These are phyloP conservation scores for Hirudinaria manillensis DNA, from an alignment of 2,888 invertebrate genomes.

Conservation along the genomic window DNA sequence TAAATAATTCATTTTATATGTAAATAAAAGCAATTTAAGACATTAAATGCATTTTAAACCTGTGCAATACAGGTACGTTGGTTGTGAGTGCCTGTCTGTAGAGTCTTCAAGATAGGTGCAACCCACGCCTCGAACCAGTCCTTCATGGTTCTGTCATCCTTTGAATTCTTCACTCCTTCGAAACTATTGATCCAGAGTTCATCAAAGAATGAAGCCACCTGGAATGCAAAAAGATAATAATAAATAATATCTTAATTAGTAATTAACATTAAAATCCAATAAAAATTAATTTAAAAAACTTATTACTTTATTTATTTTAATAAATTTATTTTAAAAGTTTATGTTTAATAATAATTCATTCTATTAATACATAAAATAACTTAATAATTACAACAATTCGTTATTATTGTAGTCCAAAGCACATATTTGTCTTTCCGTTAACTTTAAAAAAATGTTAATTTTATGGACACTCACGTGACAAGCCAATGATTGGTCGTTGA, in stretches of 20 bases:
- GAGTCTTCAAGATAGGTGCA: slow-evolving; percentile 47
- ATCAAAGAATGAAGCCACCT: slow-evolving; percentile 60
- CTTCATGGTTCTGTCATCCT: slow-evolving; percentile 42
- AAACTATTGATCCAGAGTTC: slow-evolving; percentile 58
- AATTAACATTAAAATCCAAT: not conserved
- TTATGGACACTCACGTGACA: slow-evolving; percentile 52
- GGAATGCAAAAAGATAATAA: not conserved
- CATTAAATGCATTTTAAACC: slow-evolving; percentile 38
- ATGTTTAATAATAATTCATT: too few species aligned
- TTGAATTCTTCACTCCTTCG: slow-evolving; percentile 45
- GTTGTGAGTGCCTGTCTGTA: slow-evolving; percentile 43
- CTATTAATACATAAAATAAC: too few species aligned
- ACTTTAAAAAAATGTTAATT: too few species aligned
- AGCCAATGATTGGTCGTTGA: slow-evolving; percentile 53
- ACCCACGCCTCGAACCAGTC: slow-evolving; percentile 60
- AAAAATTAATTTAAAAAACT: not conserved
- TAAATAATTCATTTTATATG: too few species aligned
- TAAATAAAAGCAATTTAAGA: slow-evolving; percentile 31
- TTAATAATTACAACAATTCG: too few species aligned
- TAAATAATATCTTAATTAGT: not conserved
- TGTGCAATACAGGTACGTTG: slow-evolving; percentile 47
- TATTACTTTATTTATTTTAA: not conserved
- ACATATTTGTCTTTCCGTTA: too few species aligned
- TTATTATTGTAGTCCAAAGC: too few species aligned
- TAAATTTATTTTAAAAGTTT: too few species aligned